Evolutionary conservation across 2,797 vertebrate genomes (phyloP), one percentile per base, ranked within the genome.

Genomic region (Numenius phaeopus): DNA sequence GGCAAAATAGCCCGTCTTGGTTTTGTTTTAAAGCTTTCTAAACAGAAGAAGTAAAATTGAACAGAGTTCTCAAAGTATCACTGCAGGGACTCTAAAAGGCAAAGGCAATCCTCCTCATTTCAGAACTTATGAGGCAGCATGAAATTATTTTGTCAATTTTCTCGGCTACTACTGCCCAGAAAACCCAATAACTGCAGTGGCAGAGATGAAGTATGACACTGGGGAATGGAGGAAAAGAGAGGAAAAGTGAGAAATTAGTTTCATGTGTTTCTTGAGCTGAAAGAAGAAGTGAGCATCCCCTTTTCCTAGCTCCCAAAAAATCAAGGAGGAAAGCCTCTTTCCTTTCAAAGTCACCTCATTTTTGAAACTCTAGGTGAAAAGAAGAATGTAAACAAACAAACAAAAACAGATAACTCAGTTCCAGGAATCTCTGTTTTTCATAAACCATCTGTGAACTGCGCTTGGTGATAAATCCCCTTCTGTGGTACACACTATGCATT

Each of bases 91-190:
- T 91, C 71, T 0, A 3, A 94, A 94, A 94, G 37, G 79, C 71
- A 79, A 91, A 91, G 62, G 54, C 70, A 78, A 61, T 72, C 22
- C 52, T 86, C 52, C 26, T 83, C 30, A 65, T 64, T 84, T 83
- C 44, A 92, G 81, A 85, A 87, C n/a, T 93, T 95, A 72, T 22
- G 65, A 79, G 42, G 69, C 54, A 82, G 69, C 69, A 71, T 86
- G 94, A 93, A 93, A 97, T 94, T 92, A 95, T 91, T 93, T 89
- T 95, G 85, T 95, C 94, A 83, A 90, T 97, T 95, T 95, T 91
- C 93, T 94, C 49, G 59, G 61, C 82, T 88, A 50, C 82, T 81
- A 54, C 72, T 86, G 69, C 79, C 54, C 72, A 90, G 91, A 91
- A 95, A 97, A 94, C 79, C 76, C 88, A 97, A 83, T 95, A 97